Evolutionary conservation across 2,888 invertebrate species (phyloP).

Genomic region (Nycteola revayana): DNA sequence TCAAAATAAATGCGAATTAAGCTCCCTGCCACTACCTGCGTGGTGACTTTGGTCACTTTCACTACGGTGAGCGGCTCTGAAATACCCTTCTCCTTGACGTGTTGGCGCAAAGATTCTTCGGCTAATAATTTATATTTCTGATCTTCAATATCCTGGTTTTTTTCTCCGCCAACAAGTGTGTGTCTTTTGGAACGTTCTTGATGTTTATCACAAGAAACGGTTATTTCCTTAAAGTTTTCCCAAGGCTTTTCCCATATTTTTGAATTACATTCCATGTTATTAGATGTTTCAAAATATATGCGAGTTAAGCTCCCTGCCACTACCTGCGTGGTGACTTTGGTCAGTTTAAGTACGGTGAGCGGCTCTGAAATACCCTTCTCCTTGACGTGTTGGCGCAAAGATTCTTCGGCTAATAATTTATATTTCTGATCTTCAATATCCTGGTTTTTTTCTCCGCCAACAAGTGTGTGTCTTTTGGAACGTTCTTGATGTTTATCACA

Average conservation of each 20-base stretch:
- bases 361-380: not conserved
- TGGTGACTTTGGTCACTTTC: constrained; percentile 23
- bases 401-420: constrained; percentile 2
- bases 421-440: constrained; percentile 9
- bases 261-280: constrained; percentile 21
- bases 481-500: constrained; percentile 12
- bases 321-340: constrained; percentile 28
- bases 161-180: constrained; percentile 9
- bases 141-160: constrained; percentile 16
- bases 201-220: constrained; percentile 41
- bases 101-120: constrained; percentile 34
- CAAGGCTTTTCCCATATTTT: constrained; percentile 31
- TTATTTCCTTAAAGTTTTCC: constrained; percentile 28
- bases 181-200: constrained; percentile 21
- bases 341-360: constrained; percentile 14
- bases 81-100: constrained; percentile 12
- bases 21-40: constrained; percentile 31
- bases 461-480: not conserved
- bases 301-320: constrained; percentile 30
- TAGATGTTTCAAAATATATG: constrained; percentile 19
- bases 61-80: constrained; percentile 14
- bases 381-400: constrained; percentile 3
- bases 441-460: constrained; percentile 5
- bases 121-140: constrained; percentile 25
- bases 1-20: constrained; percentile 27